Percentiles rank a stretch among this genome's conserved stretches.
Evolutionary conservation across 2,113 vertebrate species (phyloP).

Genomic region (Gambusia holbrooki): DNA sequence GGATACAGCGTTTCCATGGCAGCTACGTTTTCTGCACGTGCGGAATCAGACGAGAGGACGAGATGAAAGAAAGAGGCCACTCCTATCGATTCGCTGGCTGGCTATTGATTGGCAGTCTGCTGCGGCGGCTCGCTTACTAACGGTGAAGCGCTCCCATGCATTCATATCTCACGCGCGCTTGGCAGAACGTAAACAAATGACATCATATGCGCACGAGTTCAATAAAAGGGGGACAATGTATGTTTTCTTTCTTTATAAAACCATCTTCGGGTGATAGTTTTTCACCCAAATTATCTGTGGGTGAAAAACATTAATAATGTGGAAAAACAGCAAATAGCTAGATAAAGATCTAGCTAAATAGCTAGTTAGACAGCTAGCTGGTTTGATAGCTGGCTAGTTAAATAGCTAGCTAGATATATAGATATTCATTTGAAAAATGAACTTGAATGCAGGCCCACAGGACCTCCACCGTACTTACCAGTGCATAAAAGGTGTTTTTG

Average conservation of each 20-base stretch:
- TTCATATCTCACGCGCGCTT: constrained; percentile 5
- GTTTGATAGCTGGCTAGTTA: background rate
- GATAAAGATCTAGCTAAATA: too few relatives aligned
- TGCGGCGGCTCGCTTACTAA: constrained; percentile 51
- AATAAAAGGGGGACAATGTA: background rate
- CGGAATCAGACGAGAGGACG: constrained; percentile 48
- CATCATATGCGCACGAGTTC: background rate
- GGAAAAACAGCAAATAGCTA: too few relatives aligned
- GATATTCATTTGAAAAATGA: background rate
- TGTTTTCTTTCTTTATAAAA: too few relatives aligned
- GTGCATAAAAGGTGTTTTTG: too few relatives aligned
- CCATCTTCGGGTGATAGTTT: too few relatives aligned
- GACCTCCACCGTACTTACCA: too few relatives aligned
- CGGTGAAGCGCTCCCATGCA: constrained; percentile 28
- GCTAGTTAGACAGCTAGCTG: background rate
- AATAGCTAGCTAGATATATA: background rate
- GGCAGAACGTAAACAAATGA: constrained; percentile 37
- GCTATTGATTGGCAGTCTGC: constrained; percentile 61
- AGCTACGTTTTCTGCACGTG: constrained; percentile 77
- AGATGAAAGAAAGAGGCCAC: constrained; percentile 55
- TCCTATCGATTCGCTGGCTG: constrained; percentile 59
- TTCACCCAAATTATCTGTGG: too few relatives aligned
- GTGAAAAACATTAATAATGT: too few relatives aligned
- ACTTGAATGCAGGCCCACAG: too few relatives aligned
- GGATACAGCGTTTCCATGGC: constrained; percentile 79